Conservation (phyloP, 92 coral and sea anemone genomes). For the Palythoa grandis region DNA sequence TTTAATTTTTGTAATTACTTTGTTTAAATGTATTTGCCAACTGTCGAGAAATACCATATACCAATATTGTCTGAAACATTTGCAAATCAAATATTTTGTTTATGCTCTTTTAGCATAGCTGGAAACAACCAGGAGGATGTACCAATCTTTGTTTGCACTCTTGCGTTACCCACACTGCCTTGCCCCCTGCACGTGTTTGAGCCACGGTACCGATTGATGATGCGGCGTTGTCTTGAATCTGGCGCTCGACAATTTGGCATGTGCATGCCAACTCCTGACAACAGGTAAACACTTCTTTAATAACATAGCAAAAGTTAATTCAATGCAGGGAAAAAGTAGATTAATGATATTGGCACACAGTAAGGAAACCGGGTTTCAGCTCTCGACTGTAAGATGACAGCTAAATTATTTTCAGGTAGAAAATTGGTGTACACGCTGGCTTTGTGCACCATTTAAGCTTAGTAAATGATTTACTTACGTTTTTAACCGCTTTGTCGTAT, state of each 20-base stretch:
- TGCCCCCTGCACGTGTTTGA: slow-evolving; percentile 92
- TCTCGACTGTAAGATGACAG: background rate
- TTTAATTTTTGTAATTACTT: too few relatives aligned
- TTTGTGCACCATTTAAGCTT: too few relatives aligned
- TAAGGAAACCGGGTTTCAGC: background rate
- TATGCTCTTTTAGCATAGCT: slow-evolving; percentile 72
- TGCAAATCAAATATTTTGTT: background rate
- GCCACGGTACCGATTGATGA: slow-evolving; percentile 97
- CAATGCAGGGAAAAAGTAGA: background rate
- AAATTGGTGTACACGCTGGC: too few relatives aligned
- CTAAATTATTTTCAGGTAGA: too few relatives aligned
- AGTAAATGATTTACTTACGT: too few relatives aligned
- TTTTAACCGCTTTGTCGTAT: too few relatives aligned
- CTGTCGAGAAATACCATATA: background rate
- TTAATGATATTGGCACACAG: background rate
- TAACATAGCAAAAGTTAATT: background rate
- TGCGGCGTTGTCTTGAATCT: slow-evolving; percentile 94
- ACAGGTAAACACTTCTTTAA: slow-evolving; percentile 60
- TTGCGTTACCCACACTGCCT: slow-evolving; percentile 86
- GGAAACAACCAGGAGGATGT: slow-evolving; percentile 81
- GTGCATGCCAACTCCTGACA: slow-evolving; percentile 79
- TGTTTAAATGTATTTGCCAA: too few relatives aligned
- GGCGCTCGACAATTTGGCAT: slow-evolving; percentile 97
- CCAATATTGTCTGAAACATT: background rate
- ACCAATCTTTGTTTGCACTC: slow-evolving; percentile 93